Percentiles rank a stretch among this genome's conserved stretches.
These are phyloP conservation scores for Branchipolynoe longqiensis DNA, from an alignment of 2,888 invertebrate genomes.

Conservation along the genomic window DNA sequence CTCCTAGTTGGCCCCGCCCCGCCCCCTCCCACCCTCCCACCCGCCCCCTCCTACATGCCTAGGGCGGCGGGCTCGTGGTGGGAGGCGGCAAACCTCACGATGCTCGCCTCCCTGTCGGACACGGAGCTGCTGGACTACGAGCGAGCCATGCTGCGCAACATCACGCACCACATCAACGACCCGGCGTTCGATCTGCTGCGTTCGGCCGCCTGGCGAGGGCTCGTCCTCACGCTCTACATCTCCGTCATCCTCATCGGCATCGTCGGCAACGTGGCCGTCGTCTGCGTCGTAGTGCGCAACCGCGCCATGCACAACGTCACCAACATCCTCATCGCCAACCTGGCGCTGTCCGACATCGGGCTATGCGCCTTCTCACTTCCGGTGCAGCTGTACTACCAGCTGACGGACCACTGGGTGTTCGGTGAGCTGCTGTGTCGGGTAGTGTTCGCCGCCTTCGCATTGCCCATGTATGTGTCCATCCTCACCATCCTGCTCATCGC, in stretches of 20 bases:
- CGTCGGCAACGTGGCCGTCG: conserved; percentile 76
- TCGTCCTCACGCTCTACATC: conserved; percentile 74
- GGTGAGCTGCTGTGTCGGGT: conserved; percentile 77
- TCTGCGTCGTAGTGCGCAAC: conserved; percentile 75
- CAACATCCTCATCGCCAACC: conserved; percentile 78
- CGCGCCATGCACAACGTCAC: conserved; percentile 77
- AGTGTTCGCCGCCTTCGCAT: conserved; percentile 78
- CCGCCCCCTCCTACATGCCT: not conserved
- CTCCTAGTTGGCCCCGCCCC: not conserved
- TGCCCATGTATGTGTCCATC: conserved; percentile 80
- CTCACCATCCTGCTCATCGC: conserved; percentile 80
- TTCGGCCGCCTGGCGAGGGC: conserved; percentile 73
- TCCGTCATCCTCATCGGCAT: conserved; percentile 77
- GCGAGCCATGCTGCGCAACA: conserved; percentile 69
- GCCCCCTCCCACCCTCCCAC: not conserved
- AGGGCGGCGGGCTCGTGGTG: conserved; percentile 6
- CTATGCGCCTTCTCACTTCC: conserved; percentile 79
- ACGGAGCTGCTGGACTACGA: conserved; percentile 69
- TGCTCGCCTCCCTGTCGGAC: not conserved
- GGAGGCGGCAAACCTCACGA: conserved; percentile 12
- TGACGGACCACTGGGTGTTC: conserved; percentile 79
- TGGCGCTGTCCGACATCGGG: conserved; percentile 78
- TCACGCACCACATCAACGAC: conserved; percentile 69
- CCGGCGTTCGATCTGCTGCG: conserved; percentile 74
- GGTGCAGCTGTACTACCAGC: conserved; percentile 79